Evolutionary conservation across 2,888 invertebrate species (phyloP).

Genomic region (Drosophila formosana): DNA sequence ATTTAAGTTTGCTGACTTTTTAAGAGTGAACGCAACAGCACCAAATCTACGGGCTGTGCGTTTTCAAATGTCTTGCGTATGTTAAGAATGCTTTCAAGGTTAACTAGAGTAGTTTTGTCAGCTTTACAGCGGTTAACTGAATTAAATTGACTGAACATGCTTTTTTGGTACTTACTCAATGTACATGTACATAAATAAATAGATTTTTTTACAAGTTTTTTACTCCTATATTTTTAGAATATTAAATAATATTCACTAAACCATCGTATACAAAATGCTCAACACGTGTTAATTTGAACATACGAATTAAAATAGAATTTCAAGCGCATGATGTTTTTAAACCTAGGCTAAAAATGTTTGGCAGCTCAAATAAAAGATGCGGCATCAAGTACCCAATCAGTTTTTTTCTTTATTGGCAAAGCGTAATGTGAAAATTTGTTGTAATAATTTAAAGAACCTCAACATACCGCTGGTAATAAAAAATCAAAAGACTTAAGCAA

Average conservation of each 20-base stretch:
- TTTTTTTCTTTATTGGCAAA: too few relatives aligned
- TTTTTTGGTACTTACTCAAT: constrained; percentile 36
- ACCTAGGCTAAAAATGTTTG: too few relatives aligned
- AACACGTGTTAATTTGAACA: too few relatives aligned
- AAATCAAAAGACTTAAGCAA: constrained; percentile 55
- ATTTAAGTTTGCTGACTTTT: constrained; percentile 69
- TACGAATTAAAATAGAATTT: too few relatives aligned
- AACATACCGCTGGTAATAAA: too few relatives aligned
- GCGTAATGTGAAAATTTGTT: too few relatives aligned
- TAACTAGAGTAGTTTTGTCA: constrained; percentile 56
- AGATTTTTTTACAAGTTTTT: background rate
- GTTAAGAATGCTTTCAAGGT: constrained; percentile 74
- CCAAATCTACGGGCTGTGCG: constrained; percentile 54
- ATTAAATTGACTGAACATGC: constrained; percentile 66
- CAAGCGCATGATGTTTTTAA: too few relatives aligned
- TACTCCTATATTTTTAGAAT: background rate
- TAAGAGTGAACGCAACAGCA: constrained; percentile 72
- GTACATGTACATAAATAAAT: constrained; percentile 22
- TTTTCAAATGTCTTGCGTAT: constrained; percentile 73
- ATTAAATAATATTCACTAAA: too few relatives aligned
- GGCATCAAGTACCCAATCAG: too few relatives aligned
- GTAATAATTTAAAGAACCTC: too few relatives aligned
- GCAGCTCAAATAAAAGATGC: too few relatives aligned
- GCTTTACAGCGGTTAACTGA: constrained; percentile 64
- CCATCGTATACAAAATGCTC: constrained; percentile 8